Evolutionary conservation across 2,888 invertebrate genomes (phyloP).

Genomic region (Perithous albicinctus): DNA sequence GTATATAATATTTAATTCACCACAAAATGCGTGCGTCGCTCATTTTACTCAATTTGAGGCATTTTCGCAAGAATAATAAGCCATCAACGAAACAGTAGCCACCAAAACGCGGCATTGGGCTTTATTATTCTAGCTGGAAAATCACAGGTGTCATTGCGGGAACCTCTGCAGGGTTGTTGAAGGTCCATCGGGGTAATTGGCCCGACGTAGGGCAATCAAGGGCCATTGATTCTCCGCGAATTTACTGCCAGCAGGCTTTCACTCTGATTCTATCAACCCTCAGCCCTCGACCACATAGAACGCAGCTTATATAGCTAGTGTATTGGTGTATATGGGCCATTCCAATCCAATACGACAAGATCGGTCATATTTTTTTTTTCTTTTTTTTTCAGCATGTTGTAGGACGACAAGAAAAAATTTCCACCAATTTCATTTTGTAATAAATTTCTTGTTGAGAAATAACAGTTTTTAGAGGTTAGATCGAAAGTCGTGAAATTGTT

Average conservation of each 20-base stretch:
- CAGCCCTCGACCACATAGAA: constrained; percentile 21
- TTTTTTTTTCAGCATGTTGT: too few relatives aligned
- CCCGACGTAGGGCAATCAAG: constrained; percentile 77
- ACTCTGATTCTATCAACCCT: constrained; percentile 45
- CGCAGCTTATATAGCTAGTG: not conserved
- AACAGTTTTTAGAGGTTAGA: too few relatives aligned
- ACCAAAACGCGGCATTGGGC: not conserved
- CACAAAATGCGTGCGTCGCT: not conserved
- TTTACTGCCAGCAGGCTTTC: constrained; percentile 58
- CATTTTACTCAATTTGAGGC: not conserved
- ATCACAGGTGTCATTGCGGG: constrained; percentile 77
- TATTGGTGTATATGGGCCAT: not conserved
- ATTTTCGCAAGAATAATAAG: not conserved
- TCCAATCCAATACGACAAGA: too few relatives aligned
- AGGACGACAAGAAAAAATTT: too few relatives aligned
- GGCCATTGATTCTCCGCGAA: constrained; percentile 77
- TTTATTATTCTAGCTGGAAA: constrained; percentile 61
- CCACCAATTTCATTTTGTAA: too few relatives aligned
- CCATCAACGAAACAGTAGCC: not conserved
- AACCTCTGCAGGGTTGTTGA: constrained; percentile 44
- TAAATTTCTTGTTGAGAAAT: too few relatives aligned
- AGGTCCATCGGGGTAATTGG: constrained; percentile 70
- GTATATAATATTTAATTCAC: not conserved
- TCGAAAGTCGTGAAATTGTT: too few relatives aligned
- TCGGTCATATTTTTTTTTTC: too few relatives aligned